Evolutionary conservation across 2,888 invertebrate species (phyloP).

Genomic region (Himalopsyche tibetana): DNA sequence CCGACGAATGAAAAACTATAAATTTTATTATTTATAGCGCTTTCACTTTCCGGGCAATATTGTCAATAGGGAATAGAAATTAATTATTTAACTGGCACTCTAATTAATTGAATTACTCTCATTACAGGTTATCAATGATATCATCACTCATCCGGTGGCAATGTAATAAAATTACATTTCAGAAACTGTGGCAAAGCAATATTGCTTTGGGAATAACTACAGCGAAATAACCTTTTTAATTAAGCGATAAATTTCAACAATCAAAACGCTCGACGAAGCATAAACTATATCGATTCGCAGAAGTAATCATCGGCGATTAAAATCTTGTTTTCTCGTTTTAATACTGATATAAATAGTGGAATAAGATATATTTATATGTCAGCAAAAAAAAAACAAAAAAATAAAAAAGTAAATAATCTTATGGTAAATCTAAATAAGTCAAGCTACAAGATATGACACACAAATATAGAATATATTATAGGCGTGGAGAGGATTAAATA

Average conservation of each 20-base stretch:
- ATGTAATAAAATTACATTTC: not conserved
- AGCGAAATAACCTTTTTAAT: not conserved
- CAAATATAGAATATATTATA: too few species aligned
- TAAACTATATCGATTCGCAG: not conserved
- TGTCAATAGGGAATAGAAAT: not conserved
- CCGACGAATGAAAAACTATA: not conserved
- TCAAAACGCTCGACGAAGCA: not conserved
- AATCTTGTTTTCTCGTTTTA: too few species aligned
- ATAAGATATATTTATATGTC: too few species aligned
- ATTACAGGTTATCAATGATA: not conserved
- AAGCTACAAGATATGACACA: too few species aligned
- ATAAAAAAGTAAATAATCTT: too few species aligned
- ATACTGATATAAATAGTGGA: too few species aligned
- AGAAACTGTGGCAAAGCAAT: not conserved
- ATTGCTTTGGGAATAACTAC: not conserved
- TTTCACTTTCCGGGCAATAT: not conserved
- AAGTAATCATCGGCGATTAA: too few species aligned
- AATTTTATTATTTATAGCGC: not conserved
- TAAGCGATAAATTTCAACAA: slow-evolving; percentile 1
- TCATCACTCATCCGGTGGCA: not conserved
- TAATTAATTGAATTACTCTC: not conserved
- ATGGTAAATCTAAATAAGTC: too few species aligned
- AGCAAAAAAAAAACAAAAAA: too few species aligned
- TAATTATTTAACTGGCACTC: not conserved
- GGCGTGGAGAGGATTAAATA: too few species aligned